Conservation (phyloP, 2,888 invertebrate genomes). For the Parelbella ahira region DNA sequence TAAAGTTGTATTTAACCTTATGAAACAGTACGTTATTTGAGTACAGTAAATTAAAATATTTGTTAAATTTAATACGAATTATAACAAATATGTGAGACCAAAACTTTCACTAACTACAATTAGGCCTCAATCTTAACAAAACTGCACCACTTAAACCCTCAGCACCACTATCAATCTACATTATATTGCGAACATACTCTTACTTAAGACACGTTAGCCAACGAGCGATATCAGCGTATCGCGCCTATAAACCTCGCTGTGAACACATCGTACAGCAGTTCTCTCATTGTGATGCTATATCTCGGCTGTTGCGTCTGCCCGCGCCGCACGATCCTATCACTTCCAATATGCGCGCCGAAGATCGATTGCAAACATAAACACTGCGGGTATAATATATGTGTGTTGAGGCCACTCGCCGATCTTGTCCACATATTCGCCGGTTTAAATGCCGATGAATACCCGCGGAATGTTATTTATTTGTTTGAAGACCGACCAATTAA, state of each 20-base stretch:
- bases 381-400: constrained; percentile 11
- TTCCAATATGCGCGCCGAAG: constrained; percentile 23
- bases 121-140: too few species aligned
- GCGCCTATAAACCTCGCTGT: constrained; percentile 8
- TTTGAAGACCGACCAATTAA: too few species aligned
- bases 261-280: constrained; percentile 15
- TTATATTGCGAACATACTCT: too few species aligned
- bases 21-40: too few species aligned
- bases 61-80: too few species aligned
- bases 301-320: constrained; percentile 20
- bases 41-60: too few species aligned
- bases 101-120: too few species aligned
- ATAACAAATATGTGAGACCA: too few species aligned
- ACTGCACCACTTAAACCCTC: too few species aligned
- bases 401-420: not conserved
- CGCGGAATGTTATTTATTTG: not conserved
- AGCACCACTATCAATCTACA: too few species aligned
- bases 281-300: constrained; percentile 21
- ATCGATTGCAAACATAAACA: constrained; percentile 23
- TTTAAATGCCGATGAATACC: not conserved
- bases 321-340: constrained; percentile 21
- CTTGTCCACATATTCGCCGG: not conserved
- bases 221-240: constrained; percentile 6
- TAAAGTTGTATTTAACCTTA: too few species aligned
- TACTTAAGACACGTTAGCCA: too few species aligned